These are phyloP conservation scores for Brachionus paranguensis DNA, from an alignment of 1,140 invertebrate species.

Conservation along the genomic window DNA sequence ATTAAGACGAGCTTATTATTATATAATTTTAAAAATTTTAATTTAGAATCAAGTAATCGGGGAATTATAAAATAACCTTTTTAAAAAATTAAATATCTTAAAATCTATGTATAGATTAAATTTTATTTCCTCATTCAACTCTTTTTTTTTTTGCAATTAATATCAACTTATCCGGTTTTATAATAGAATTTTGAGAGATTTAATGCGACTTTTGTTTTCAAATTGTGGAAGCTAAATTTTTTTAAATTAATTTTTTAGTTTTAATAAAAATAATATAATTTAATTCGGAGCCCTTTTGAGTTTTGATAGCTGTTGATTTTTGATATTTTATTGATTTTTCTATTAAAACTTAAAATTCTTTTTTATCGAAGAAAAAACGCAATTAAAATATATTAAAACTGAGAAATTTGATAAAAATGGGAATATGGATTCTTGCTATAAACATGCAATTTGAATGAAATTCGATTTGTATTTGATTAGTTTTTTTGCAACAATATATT, in stretches of 20 bases:
- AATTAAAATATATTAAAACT: background rate
- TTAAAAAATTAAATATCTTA: background rate
- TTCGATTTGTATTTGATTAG: background rate
- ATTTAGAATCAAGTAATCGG: too few relatives aligned
- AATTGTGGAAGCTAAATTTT: background rate
- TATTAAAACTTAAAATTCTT: background rate
- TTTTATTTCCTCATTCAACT: background rate
- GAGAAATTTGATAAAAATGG: background rate
- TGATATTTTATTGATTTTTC: background rate
- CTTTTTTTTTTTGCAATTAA: background rate
- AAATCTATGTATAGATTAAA: background rate
- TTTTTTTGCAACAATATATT: background rate
- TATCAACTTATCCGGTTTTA: background rate
- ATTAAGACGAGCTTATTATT: too few relatives aligned
- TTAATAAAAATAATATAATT: background rate
- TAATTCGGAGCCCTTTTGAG: background rate
- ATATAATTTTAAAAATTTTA: too few relatives aligned
- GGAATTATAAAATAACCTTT: too few relatives aligned
- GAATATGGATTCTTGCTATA: background rate
- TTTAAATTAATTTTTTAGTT: background rate
- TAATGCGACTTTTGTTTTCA: background rate
- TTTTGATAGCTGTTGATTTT: background rate
- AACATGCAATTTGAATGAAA: background rate
- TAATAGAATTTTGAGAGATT: background rate
- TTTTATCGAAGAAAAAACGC: background rate